phyloP scores from a whole-genome alignment of 2,797 vertebrate genomes.

The Intellagama lesueurii region DNA sequence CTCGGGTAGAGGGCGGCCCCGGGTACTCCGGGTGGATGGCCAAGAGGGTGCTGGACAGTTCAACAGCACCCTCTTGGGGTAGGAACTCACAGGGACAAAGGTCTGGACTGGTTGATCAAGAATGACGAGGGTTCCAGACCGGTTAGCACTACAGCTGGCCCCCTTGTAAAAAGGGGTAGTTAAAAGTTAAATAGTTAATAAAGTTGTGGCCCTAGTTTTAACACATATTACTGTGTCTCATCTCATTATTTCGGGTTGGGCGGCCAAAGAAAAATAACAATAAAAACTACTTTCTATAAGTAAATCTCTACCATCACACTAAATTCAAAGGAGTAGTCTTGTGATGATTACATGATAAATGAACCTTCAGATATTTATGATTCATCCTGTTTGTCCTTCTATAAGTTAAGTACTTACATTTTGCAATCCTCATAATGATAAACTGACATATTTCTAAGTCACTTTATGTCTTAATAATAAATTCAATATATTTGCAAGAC shows the following conservation, averaged over 20 bases:
- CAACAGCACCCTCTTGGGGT: too few species aligned
- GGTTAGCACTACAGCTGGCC: too few species aligned
- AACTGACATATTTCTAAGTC: neutral
- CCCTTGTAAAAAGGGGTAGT: too few species aligned
- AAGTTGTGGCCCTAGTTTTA: too few species aligned
- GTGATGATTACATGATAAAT: neutral
- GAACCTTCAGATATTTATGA: neutral
- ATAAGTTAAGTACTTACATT: neutral
- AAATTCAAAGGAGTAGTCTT: neutral
- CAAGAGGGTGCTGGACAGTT: too few species aligned
- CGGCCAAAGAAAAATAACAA: neutral
- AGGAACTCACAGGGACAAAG: too few species aligned
- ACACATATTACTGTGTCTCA: too few species aligned
- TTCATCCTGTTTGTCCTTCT: slow-evolving; percentile 9
- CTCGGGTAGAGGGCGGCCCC: too few species aligned
- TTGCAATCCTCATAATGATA: neutral
- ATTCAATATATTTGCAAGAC: neutral
- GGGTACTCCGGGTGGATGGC: too few species aligned
- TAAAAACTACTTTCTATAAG: neutral
- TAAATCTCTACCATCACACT: neutral
- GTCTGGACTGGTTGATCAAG: neutral
- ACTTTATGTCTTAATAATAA: neutral
- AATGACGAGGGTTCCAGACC: too few species aligned
- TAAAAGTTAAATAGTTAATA: too few species aligned
- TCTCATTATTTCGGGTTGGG: too few species aligned